Evolutionary conservation across 2,888 invertebrate species (phyloP), one percentile per base, ranked within the genome.

Genomic region (Amblyjoppa fuscipennis): DNA sequence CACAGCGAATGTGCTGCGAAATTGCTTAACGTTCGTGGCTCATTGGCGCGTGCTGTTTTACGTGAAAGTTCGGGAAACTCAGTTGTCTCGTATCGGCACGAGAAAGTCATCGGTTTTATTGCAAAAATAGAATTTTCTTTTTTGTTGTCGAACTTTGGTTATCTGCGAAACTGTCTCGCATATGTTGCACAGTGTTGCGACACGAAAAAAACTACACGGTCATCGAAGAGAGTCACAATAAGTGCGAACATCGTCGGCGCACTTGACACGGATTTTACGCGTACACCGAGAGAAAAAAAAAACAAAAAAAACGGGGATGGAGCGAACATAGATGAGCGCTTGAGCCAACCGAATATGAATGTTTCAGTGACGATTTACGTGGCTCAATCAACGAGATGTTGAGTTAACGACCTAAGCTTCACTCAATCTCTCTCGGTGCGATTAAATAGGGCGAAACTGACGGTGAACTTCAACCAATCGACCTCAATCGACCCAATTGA

Each of bases 11-110:
- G 53, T 41, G 53, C 25, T 9, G 70, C 13, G 38, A 78, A 83
- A 83, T 78, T 78, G 73, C 78, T 73, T 41, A 73, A 28, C 51
- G 49, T 68, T 69, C 73, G 77, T 59, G 70, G 38, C 73, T 61
- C 77, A 59, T 77, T 77, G 49, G 73, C 25, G 77, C 31, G 74
- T 61, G 25, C 49, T 74, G 78, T 78, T 84, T 81, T 53, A 41
- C 84, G 81, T 81, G 81, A 78, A 84, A 84, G 84, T 81, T 69
- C 20, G n/a, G 74, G 73, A 77, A 78, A 84, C 70, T 56, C 59
- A 53, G 28, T n/a, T 34, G 16, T 56, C 61, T 61, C 4, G 77
- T 61, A 71, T 70, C 49, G 34, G 45, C 2, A 66, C 81, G 84
- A 78, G 84, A 81, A 84, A 84, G 84, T 81, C 73, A 31, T 4